Evolutionary conservation across 2,888 invertebrate species (phyloP), one percentile per base, ranked within the genome.

Genomic region (Danaus chrysippus): DNA sequence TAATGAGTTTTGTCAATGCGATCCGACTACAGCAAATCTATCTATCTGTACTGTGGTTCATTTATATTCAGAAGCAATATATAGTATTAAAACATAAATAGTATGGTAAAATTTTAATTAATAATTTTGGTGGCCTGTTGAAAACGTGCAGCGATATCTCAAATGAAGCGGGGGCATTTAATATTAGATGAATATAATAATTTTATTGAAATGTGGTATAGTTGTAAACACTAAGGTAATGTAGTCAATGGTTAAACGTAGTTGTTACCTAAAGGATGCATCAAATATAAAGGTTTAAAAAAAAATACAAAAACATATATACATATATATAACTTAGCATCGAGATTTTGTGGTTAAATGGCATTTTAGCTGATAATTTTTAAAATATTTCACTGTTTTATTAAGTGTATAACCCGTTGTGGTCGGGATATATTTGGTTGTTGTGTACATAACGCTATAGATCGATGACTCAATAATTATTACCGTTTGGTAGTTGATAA

Each of bases 221-320:
- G 81, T 84, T 84, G 74, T 59, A 74, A 76, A 49, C 15, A 17
- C 10, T 87, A 87, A 86, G 86, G 87, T 78, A 79, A 86, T 83
- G 88, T 90, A 91, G 88, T 89, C 87, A 79, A 79, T 86, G 87
- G 87, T 88, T 89, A 81, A 79, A 81, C 86, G 86, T 90, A 90
- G 89, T 87, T 82, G 83, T 88, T 89, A 87, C 83, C 82, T 84
- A 77, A 79, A 34, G 23, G 23, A 34, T 34, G 23, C 23, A 34
- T 34, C 23, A 34, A 6, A 34, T 34, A 34, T 34, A 34, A 17
- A 17, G n/a, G 17, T 17, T 46, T 46, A 74, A 71, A 72, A 76
- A 81, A 76, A 78, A 3, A 34, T 5, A 34, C 1, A 6, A 1
- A 34, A 6, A 34, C 6, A 34, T 34, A 34, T 6, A 34, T 34